A percentile compares a stretch with the other conserved stretches of the same genome.
phyloP scores from a whole-genome alignment of 2,797 vertebrate genomes.

The Tolypeutes matacus region DNA sequence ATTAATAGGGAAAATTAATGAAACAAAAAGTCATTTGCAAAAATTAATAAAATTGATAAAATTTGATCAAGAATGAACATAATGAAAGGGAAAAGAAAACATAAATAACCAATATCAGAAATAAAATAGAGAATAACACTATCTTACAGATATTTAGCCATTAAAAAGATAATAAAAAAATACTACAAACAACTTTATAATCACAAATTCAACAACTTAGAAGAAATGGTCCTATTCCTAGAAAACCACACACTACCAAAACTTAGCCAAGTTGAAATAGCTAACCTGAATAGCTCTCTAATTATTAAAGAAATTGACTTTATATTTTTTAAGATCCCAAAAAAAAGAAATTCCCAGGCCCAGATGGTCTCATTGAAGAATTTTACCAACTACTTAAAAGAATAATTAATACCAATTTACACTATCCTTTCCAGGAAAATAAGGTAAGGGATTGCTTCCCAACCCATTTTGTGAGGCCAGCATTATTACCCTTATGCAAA shows the following conservation, averaged over 20 bases:
- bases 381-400: not conserved
- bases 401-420: conserved; percentile 21
- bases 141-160: not conserved
- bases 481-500: not conserved
- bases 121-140: not conserved
- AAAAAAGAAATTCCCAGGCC: not conserved
- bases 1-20: not conserved
- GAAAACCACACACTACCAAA: not conserved
- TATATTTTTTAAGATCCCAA: not conserved
- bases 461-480: not conserved
- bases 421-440: not conserved
- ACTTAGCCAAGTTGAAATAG: not conserved
- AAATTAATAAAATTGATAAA: conserved; percentile 4
- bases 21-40: not conserved
- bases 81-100: not conserved
- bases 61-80: not conserved
- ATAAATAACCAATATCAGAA: not conserved
- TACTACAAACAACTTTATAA: not conserved
- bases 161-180: not conserved
- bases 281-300: not conserved
- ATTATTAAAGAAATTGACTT: conserved; percentile 7
- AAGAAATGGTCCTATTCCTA: not conserved
- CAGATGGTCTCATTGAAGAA: not conserved
- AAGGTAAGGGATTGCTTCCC: not conserved
- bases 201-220: not conserved